Percentiles rank a stretch among this genome's conserved stretches.
Conservation (phyloP, 2,797 vertebrate genomes). For the Sebastes steindachneri region DNA sequence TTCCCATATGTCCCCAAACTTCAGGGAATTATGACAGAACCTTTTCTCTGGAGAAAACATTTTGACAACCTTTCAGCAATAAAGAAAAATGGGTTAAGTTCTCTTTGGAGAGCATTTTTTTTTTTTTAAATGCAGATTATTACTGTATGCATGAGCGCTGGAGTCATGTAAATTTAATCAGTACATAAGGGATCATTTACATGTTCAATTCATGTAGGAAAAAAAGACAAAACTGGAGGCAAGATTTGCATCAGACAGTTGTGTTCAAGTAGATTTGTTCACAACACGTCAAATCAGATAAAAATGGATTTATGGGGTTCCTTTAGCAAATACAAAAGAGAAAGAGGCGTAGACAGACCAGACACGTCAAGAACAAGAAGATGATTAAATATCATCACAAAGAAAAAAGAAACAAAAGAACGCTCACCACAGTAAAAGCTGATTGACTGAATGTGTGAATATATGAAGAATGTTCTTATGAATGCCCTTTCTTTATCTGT, state of each 20-base stretch:
- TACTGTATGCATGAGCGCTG: neutral
- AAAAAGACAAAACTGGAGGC: constrained; percentile 9
- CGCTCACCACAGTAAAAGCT: neutral
- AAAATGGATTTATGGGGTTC: neutral
- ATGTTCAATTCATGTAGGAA: neutral
- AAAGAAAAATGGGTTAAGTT: neutral
- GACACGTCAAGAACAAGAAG: neutral
- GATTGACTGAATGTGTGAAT: neutral
- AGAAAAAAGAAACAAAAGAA: neutral
- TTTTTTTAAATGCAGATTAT: neutral
- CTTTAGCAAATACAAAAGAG: constrained; percentile 6
- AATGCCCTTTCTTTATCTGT: neutral
- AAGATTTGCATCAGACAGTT: constrained; percentile 2
- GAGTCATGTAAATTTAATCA: constrained; percentile 29
- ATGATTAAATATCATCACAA: constrained; percentile 16
- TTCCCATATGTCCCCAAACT: neutral
- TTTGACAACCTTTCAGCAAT: neutral
- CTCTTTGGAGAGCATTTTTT: neutral
- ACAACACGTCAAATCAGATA: constrained; percentile 20
- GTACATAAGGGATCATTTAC: constrained; percentile 10
- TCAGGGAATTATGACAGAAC: neutral
- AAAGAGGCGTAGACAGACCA: neutral
- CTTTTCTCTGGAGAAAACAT: neutral
- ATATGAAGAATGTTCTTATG: neutral
- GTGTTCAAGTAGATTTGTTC: constrained; percentile 1